Base-by-base conservation (phyloP, 2,797 vertebrate species). In the Rhabdomys pumilio region DNA sequence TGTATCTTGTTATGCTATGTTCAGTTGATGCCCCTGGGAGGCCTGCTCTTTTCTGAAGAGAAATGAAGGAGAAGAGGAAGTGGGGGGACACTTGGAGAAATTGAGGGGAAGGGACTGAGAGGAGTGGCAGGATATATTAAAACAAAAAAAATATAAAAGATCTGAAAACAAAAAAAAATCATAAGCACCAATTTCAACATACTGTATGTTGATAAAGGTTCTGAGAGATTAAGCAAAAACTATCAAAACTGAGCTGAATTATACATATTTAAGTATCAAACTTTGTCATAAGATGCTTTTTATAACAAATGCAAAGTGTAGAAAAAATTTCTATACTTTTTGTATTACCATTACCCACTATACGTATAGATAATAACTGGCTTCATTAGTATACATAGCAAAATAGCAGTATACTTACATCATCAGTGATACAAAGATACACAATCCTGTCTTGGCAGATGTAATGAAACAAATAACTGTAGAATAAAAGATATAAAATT, bases 401-500 rank as follows among this genome's bases (percentile, higher is more conserved):
- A 95, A 98, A 93, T 8, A 96, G 59, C 38, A 96, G 41, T 79
- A 61, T 75, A 99, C 99, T 99, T 98, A 99, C 99, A 96, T 99
- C 99, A 94, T 99, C 99, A 47, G 99, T 99, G 98, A 99, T 99
- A 98, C 99, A 99, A 97, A 99, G 99, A 98, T 99, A 99, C 95
- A 99, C 99, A 95, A 99, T 99, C 98, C 99, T 99, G 98, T 99
- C 99, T 97, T 99, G 99, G 98, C 99, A 99, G 99, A 99, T 99
- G 98, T 99, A 99, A 98, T 99, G 99, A 98, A 99, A 99, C 90
- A 99, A 99, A 95, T 99, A 99, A 98, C 99, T 99, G 98, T 57
- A 97, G 92, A 94, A 97, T 90, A 92, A 85, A 89, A 72, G 87
- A 95, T 84, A 93, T 57, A 97, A 61, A 87, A 90, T 44, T 91